Conservation (phyloP, 2,797 vertebrate species). For the Gymnothorax reevesii region DNA sequence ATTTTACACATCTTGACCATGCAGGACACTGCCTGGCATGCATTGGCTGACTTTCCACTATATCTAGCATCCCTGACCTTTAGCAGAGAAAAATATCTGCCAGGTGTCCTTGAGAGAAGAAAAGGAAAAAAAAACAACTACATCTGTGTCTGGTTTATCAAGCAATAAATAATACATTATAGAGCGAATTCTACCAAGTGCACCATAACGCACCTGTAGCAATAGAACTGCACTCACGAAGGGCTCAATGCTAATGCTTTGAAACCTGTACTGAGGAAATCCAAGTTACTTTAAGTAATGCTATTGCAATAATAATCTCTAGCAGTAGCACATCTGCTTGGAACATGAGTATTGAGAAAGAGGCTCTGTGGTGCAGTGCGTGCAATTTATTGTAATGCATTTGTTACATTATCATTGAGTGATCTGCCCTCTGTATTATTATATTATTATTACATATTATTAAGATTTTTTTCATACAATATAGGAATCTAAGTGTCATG, state of each 20-base stretch:
- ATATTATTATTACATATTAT: background rate
- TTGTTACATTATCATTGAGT: background rate
- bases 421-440: background rate
- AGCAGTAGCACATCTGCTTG: background rate
- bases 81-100: background rate
- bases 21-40: slow-evolving; percentile 2
- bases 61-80: slow-evolving; percentile 15
- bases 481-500: background rate
- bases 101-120: slow-evolving; percentile 13
- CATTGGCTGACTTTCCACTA: slow-evolving; percentile 20
- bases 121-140: background rate
- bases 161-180: background rate
- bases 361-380: background rate
- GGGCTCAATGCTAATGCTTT: background rate
- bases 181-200: background rate
- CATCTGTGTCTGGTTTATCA: slow-evolving; percentile 15
- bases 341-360: background rate
- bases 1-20: slow-evolving; percentile 25
- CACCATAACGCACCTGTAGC: background rate
- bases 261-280: background rate
- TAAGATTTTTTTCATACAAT: background rate
- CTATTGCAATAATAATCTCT: slow-evolving; percentile 1
- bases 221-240: background rate
- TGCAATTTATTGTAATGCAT: background rate
- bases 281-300: slow-evolving; percentile 6